Evolutionary conservation across 2,888 invertebrate species (phyloP).

Genomic region (Trimorus sp.): DNA sequence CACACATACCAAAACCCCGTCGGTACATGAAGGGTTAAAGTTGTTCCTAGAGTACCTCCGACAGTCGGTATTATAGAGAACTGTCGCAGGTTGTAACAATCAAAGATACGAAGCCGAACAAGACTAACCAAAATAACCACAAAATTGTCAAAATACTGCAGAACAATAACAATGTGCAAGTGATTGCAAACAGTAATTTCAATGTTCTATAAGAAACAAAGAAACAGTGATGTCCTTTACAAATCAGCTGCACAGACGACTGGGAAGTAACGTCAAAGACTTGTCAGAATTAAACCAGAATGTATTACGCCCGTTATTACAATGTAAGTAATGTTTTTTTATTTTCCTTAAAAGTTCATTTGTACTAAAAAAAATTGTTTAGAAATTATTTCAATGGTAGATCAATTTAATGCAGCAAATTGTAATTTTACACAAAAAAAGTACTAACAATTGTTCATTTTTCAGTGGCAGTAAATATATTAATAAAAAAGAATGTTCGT

Average conservation of each 20-base stretch:
- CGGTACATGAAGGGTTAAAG: too few relatives aligned
- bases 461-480: conserved; percentile 78
- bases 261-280: conserved; percentile 75
- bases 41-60: too few relatives aligned
- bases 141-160: too few relatives aligned
- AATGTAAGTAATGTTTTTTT: conserved; percentile 72
- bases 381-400: background rate
- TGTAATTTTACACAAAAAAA: background rate
- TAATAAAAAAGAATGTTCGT: conserved; percentile 77
- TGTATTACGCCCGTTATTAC: conserved; percentile 76
- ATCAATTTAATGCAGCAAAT: background rate
- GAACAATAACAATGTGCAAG: too few relatives aligned
- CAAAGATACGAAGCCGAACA: too few relatives aligned
- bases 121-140: too few relatives aligned
- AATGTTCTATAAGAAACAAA: too few relatives aligned
- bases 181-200: too few relatives aligned
- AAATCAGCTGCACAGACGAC: conserved; percentile 71
- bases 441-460: conserved; percentile 21
- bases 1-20: too few relatives aligned
- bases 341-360: background rate
- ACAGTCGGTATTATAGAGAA: too few relatives aligned
- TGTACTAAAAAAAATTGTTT: background rate
- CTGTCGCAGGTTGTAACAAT: too few relatives aligned
- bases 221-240: conserved; percentile 69
- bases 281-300: conserved; percentile 76